Evolutionary conservation across 2,888 invertebrate species (phyloP).

Genomic region (Lamellibrachia columna): DNA sequence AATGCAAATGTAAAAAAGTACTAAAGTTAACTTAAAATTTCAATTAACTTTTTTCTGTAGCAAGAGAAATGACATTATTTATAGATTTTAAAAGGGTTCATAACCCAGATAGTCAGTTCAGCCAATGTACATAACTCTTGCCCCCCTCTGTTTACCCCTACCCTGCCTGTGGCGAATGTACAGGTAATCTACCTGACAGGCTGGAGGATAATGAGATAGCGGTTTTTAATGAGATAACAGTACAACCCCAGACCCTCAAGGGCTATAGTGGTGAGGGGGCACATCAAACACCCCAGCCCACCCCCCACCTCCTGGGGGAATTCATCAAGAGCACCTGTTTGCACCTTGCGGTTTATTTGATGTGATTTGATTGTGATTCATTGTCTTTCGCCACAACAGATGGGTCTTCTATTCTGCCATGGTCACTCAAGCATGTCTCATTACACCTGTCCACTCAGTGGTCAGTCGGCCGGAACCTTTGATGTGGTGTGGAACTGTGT

Average conservation of each 20-base stretch:
- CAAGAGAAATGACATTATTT: background rate
- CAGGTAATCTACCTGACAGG: background rate
- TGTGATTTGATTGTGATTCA: background rate
- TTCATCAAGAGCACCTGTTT: background rate
- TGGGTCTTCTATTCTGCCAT: background rate
- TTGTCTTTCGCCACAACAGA: background rate
- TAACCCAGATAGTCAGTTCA: background rate
- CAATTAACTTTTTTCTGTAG: too few species aligned
- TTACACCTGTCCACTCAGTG: constrained; percentile 5
- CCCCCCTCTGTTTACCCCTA: background rate
- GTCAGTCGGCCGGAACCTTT: background rate
- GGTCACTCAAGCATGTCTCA: background rate
- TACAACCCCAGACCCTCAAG: background rate
- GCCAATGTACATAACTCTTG: background rate
- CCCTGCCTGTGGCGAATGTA: background rate
- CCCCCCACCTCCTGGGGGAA: background rate
- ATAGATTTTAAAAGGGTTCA: background rate
- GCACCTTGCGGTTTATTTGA: background rate
- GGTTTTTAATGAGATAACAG: background rate
- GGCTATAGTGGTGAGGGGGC: background rate
- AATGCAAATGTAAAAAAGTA: too few species aligned
- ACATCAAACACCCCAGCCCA: background rate
- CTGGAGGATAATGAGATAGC: background rate
- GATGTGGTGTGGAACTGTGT: background rate
- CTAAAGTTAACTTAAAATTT: too few species aligned